These are phyloP conservation scores for Pangasius mekongensis DNA, from an alignment of 2,797 vertebrate species.

Conservation along the genomic window DNA sequence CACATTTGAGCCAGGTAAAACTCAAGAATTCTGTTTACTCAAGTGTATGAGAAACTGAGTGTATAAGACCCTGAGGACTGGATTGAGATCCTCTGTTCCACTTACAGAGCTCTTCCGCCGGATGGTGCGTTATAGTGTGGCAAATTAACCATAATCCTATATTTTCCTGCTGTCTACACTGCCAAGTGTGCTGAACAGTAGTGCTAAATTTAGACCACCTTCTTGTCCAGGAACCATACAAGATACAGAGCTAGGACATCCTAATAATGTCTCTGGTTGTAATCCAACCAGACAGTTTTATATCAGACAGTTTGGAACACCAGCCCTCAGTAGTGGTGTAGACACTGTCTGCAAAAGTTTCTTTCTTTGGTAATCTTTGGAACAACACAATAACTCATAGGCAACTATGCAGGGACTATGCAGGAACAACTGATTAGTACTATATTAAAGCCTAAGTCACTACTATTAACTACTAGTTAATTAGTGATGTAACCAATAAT, in stretches of 20 bases:
- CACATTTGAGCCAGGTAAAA: slow-evolving; percentile 13
- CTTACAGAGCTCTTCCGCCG: neutral
- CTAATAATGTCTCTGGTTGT: neutral
- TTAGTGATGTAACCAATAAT: neutral
- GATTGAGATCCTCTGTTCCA: neutral
- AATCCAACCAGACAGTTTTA: neutral
- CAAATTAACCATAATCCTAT: neutral
- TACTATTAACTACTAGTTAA: neutral
- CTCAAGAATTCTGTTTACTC: slow-evolving; percentile 5
- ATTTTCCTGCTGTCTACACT: neutral
- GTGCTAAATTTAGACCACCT: neutral
- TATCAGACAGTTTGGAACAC: neutral
- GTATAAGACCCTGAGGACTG: neutral
- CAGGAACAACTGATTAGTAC: neutral
- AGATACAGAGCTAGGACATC: neutral
- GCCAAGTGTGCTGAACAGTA: neutral
- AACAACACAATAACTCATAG: neutral
- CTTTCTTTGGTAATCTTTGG: neutral
- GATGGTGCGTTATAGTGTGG: neutral
- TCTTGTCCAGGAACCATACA: neutral
- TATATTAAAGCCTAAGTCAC: neutral
- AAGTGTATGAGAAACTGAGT: slow-evolving; percentile 4
- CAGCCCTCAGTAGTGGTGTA: neutral
- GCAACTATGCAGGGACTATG: neutral
- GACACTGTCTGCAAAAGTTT: neutral